These are phyloP conservation scores for Caradrina kadenii DNA, from an alignment of 2,888 invertebrate genomes.

Conservation along the genomic window DNA sequence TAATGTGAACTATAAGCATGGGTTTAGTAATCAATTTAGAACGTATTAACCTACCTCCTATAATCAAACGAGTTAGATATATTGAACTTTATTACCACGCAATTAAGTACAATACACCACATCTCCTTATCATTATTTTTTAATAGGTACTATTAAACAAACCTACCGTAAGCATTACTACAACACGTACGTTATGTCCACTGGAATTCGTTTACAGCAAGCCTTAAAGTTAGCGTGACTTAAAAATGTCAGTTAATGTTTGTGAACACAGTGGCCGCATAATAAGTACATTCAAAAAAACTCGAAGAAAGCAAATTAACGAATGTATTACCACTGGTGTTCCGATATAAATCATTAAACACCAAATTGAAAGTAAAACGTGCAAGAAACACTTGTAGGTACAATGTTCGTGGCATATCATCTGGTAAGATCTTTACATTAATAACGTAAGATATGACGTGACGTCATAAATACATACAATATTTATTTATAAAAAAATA, in stretches of 20 bases:
- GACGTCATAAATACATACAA: slow-evolving; percentile 37
- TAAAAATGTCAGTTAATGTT: slow-evolving; percentile 68
- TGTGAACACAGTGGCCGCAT: slow-evolving; percentile 66
- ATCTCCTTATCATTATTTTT: background rate
- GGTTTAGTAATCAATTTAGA: background rate
- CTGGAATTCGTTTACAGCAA: slow-evolving; percentile 56
- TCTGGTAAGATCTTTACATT: slow-evolving; percentile 49
- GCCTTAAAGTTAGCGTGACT: slow-evolving; percentile 75
- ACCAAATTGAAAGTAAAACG: slow-evolving; percentile 63
- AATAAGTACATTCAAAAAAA: slow-evolving; percentile 68
- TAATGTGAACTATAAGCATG: too few relatives aligned
- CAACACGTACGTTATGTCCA: background rate
- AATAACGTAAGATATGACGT: slow-evolving; percentile 28
- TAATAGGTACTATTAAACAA: slow-evolving; percentile 2
- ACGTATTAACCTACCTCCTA: background rate
- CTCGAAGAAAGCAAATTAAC: slow-evolving; percentile 68
- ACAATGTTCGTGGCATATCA: slow-evolving; percentile 41
- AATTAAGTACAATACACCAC: background rate
- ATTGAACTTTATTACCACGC: background rate
- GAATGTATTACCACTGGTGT: slow-evolving; percentile 63
- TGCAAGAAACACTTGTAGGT: slow-evolving; percentile 53
- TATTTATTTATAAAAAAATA: slow-evolving; percentile 7
- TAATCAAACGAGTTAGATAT: background rate
- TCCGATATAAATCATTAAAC: slow-evolving; percentile 64
- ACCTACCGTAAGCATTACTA: background rate